A percentile compares a stretch with the other conserved stretches of the same genome.
phyloP scores from a whole-genome alignment of 2,888 invertebrate species.

The Cotesia congregata region DNA sequence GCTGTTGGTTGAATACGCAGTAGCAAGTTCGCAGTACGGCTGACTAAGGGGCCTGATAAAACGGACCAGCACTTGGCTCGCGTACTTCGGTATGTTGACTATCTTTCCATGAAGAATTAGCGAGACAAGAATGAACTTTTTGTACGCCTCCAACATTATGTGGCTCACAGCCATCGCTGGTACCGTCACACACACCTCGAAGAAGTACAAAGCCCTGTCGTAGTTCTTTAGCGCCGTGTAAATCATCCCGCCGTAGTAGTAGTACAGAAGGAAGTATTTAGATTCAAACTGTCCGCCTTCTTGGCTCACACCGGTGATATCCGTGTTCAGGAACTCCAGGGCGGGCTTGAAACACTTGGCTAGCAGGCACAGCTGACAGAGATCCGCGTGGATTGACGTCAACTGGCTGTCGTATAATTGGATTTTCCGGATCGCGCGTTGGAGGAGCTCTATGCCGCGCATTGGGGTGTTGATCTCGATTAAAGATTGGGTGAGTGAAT shows the following conservation, averaged over 20 bases:
- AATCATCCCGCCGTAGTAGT: slow-evolving; percentile 98
- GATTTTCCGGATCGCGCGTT: slow-evolving; percentile 89
- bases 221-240: slow-evolving; percentile 94
- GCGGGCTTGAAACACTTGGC: slow-evolving; percentile 95
- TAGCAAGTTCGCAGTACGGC: slow-evolving; percentile 90
- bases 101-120: slow-evolving; percentile 94
- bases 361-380: slow-evolving; percentile 91
- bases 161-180: slow-evolving; percentile 95
- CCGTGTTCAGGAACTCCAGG: slow-evolving; percentile 87
- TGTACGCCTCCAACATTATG: slow-evolving; percentile 97
- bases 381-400: slow-evolving; percentile 93
- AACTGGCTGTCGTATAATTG: slow-evolving; percentile 90
- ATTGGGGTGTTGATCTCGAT: slow-evolving; percentile 84
- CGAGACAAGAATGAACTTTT: slow-evolving; percentile 94
- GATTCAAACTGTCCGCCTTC: slow-evolving; percentile 89
- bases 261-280: slow-evolving; percentile 92
- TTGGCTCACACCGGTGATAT: slow-evolving; percentile 91
- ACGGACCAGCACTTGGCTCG: slow-evolving; percentile 87
- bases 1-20: slow-evolving; percentile 83
- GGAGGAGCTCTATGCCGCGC: slow-evolving; percentile 85
- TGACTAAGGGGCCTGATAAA: slow-evolving; percentile 88
- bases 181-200: slow-evolving; percentile 96
- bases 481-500: slow-evolving; percentile 83
- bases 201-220: slow-evolving; percentile 93
- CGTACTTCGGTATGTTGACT: slow-evolving; percentile 87